Base-by-base conservation (phyloP, 2,113 vertebrate genomes). In the Struthidea cinerea region DNA sequence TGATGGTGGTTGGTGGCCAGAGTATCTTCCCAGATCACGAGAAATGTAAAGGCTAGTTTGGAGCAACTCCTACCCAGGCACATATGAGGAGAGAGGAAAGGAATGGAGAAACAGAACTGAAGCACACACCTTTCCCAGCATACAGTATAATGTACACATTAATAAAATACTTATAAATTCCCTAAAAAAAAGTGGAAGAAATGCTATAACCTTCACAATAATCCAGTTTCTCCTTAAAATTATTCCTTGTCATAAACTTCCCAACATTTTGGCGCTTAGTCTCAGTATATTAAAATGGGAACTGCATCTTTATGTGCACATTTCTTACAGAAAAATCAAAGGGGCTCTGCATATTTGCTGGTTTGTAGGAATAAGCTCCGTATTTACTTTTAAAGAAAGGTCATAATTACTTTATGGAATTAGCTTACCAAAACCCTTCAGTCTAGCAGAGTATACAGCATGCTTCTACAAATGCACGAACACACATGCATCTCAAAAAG, bases 141-240 rank as follows among this genome's bases (percentile, higher is more conserved):
- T 24, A 57, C 4, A 39, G 32, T n/a, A 16, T 13, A 76, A 63
- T 1, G 3, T 24, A 22, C 17, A 46, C 0, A 0, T 50, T 44
- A 76, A 57, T 52, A 61, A 83, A 74, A 37, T 24, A 59, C 8
- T 55, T 65, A n/a, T 39, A 57, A 47, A 13, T 61, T 85, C 17
- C 39, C 37, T 46, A 16, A 32, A 49, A 50, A 74, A 75, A 35
- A 44, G 9, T 32, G 9, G 22, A 44, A 56, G 26, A 89, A 78
- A 87, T 50, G 35, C 11, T 70, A 26, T 37, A 41, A 79, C 11
- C 17, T 33, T 79, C 49, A 88, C 26, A 65, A 13, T 33, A 67
- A 60, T 44, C 74, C 6, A 11, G 3, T 33, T 93, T 71, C 23
- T 82, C 26, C 57, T 39, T 59, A 52, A 42, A 65, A 57, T 20